phyloP scores from a whole-genome alignment of 1,140 invertebrate species.

The Stegodyphus mimosarum region DNA sequence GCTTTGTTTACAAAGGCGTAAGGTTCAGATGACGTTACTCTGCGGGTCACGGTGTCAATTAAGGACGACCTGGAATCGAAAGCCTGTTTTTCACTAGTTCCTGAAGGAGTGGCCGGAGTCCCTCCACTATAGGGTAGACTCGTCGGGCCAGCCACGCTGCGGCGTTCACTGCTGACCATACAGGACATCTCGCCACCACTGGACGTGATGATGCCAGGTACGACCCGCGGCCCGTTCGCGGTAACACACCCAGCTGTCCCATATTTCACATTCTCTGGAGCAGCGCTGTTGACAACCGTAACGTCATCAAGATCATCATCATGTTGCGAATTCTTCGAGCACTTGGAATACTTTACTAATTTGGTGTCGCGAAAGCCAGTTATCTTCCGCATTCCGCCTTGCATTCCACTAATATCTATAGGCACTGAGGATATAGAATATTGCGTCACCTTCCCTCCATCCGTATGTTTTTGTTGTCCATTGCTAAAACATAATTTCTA shows the following conservation, averaged over 20 bases:
- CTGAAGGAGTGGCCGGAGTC: slow-evolving; percentile 62
- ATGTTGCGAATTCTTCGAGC: slow-evolving; percentile 64
- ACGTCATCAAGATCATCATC: slow-evolving; percentile 77
- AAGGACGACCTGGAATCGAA: slow-evolving; percentile 73
- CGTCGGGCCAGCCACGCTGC: slow-evolving; percentile 46
- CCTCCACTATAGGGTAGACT: slow-evolving; percentile 58
- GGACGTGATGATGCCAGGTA: slow-evolving; percentile 75
- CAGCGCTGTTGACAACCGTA: slow-evolving; percentile 75
- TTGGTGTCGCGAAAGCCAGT: slow-evolving; percentile 62
- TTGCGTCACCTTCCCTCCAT: too few species aligned
- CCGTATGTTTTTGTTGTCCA: too few species aligned
- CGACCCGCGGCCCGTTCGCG: slow-evolving; percentile 75
- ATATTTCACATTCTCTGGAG: slow-evolving; percentile 73
- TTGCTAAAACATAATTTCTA: too few species aligned
- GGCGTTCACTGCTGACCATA: slow-evolving; percentile 67
- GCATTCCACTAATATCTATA: background rate
- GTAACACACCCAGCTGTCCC: slow-evolving; percentile 71
- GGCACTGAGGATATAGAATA: too few species aligned
- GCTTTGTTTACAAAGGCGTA: slow-evolving; percentile 67
- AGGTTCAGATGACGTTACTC: slow-evolving; percentile 72
- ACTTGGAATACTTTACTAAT: slow-evolving; percentile 71
- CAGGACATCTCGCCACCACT: slow-evolving; percentile 66
- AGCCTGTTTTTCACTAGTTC: slow-evolving; percentile 65
- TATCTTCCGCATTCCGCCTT: slow-evolving; percentile 43
- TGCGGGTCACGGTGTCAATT: slow-evolving; percentile 77